Base-by-base conservation (phyloP, 1,140 invertebrate species). In the Ceratina japonica region DNA sequence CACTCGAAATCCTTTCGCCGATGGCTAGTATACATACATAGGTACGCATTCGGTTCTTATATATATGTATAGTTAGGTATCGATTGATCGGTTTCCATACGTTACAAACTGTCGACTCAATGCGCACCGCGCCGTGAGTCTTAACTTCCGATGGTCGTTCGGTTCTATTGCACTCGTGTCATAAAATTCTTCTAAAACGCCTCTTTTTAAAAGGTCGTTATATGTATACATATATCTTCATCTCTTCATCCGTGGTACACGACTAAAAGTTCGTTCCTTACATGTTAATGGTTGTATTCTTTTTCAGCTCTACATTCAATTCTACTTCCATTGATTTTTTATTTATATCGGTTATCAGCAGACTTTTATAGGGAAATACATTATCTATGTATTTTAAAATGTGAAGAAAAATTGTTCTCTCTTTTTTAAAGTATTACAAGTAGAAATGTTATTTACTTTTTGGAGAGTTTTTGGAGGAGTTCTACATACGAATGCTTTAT, bases 111-210 rank as follows among this genome's bases (percentile, higher is more conserved):
- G 59, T 62, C 59, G 44, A 49, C 20, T 24, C 68, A n/a, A 31
- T 62, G 58, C 15, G 31, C 58, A 27, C 24, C 20, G 59, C 27
- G 27, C 27, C 27, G 4, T 31, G 27, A 44, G 54, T 44, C 31
- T 37, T 44, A 51, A 61, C 15, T 22, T 4, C 31, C 65, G 3
- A 76, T 58, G 66, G 65, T 70, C 27, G 24, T 51, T 76, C 65
- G 15, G 56, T 71, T 70, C 56, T 20, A 70, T 62, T 62, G 49
- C 58, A 62, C 44, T 71, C 15, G 24, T 49, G 58, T 24, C 66
- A 12, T 71, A 62, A 77, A 71, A 31, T 77, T 77, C 75, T 61
- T 77, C 58, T n/a, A 44, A 12, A 52, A 61, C 18, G 1, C 27
- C 16, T 44, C 52, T 52, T 44, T 24, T 7, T n/a, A 52, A 61